Percentiles rank a stretch among this genome's conserved stretches.
phyloP scores from a whole-genome alignment of 2,888 invertebrate species.

The Eupithecia insigniata region DNA sequence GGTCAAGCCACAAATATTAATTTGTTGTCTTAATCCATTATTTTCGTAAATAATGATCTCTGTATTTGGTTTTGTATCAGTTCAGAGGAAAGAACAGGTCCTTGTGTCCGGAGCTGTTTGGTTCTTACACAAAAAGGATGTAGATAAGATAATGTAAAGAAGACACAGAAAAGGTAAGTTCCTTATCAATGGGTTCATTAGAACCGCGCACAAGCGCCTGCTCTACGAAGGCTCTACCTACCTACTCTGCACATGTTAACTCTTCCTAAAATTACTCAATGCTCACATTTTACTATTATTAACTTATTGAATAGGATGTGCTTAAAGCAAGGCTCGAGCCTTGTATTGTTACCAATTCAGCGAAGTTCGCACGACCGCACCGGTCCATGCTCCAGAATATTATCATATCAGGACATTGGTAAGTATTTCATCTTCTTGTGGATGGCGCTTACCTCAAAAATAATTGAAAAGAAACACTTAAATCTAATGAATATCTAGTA shows the following conservation, averaged over 20 bases:
- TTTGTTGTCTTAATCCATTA: too few relatives aligned
- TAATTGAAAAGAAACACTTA: not conserved
- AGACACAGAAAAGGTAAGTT: not conserved
- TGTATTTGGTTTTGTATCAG: not conserved
- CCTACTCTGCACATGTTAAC: not conserved
- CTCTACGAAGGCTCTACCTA: not conserved
- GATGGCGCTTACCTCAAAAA: not conserved
- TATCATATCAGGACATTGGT: too few relatives aligned
- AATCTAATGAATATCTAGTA: not conserved
- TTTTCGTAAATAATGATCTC: too few relatives aligned
- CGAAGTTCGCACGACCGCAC: not conserved
- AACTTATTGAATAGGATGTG: not conserved
- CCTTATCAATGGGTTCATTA: not conserved
- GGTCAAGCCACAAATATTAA: too few relatives aligned
- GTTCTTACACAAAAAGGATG: not conserved
- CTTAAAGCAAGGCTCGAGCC: not conserved
- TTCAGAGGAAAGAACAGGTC: not conserved
- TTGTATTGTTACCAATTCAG: not conserved
- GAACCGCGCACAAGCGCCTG: not conserved
- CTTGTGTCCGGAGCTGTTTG: not conserved
- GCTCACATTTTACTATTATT: not conserved
- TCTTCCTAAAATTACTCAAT: not conserved
- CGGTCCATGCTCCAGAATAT: not conserved
- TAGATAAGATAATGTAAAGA: not conserved
- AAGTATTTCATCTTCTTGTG: not conserved